Conservation (phyloP, 2,888 invertebrate species). For the Pilophorus perplexus region DNA sequence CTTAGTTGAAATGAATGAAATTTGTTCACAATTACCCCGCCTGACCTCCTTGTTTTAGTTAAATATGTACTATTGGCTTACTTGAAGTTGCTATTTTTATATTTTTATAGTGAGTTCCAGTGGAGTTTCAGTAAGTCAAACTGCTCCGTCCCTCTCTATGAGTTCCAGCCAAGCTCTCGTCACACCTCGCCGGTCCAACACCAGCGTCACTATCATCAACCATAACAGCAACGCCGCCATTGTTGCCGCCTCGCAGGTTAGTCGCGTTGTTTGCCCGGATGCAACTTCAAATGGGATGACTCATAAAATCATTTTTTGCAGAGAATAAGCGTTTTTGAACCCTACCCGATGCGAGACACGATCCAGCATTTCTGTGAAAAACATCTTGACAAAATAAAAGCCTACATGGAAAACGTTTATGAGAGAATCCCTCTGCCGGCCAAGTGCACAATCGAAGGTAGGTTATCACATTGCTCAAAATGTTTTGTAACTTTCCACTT, state of each 20-base stretch:
- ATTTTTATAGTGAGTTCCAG: constrained; percentile 37
- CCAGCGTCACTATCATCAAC: constrained; percentile 74
- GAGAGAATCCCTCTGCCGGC: constrained; percentile 84
- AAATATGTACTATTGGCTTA: too few relatives aligned
- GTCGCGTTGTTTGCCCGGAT: constrained; percentile 17
- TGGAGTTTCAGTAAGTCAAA: constrained; percentile 42
- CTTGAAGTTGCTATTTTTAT: too few relatives aligned
- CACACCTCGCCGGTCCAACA: constrained; percentile 55
- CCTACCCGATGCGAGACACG: constrained; percentile 86
- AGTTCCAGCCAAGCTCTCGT: constrained; percentile 46
- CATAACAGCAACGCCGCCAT: constrained; percentile 53
- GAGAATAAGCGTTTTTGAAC: constrained; percentile 82
- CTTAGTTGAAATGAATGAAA: too few relatives aligned
- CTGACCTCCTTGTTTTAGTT: too few relatives aligned
- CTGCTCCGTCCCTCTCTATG: constrained; percentile 35
- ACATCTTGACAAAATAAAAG: constrained; percentile 85
- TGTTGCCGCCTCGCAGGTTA: constrained; percentile 50
- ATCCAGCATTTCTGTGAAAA: constrained; percentile 96
- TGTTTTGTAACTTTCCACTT: background rate
- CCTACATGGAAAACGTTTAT: constrained; percentile 84
- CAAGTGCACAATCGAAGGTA: constrained; percentile 90
- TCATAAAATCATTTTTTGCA: constrained; percentile 51
- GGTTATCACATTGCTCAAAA: constrained; percentile 32
- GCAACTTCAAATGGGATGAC: background rate
- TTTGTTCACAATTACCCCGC: too few relatives aligned